Evolutionary conservation across 2,113 vertebrate species (phyloP).

Genomic region (Cynocephalus volans): DNA sequence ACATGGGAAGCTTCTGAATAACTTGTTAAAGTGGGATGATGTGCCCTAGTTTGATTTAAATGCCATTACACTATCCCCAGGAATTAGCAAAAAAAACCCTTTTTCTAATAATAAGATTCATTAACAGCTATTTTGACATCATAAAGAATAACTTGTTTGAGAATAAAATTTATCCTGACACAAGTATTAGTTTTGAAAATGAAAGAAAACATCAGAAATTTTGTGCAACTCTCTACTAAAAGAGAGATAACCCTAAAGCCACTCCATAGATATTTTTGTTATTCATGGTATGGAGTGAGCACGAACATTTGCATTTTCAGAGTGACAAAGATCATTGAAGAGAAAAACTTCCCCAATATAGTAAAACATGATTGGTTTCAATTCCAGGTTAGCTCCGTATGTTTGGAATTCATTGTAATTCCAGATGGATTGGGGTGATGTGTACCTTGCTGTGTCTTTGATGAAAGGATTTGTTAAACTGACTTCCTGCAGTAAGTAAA

Average conservation of each 20-base stretch:
- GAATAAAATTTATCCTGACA: slow-evolving; percentile 15
- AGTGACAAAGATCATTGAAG: background rate
- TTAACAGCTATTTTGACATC: background rate
- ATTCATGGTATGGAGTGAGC: background rate
- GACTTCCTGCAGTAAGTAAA: background rate
- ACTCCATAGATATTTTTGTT: background rate
- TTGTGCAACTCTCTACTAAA: background rate
- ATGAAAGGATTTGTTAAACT: slow-evolving; percentile 45
- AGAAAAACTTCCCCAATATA: background rate
- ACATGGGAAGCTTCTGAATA: slow-evolving; percentile 50
- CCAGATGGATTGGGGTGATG: background rate
- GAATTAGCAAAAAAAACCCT: background rate
- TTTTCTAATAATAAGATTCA: slow-evolving; percentile 41
- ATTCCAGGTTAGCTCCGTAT: background rate
- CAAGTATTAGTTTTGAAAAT: slow-evolving; percentile 51
- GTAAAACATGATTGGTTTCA: background rate
- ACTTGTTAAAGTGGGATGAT: slow-evolving; percentile 50
- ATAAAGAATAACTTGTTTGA: slow-evolving; percentile 54
- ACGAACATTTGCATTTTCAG: slow-evolving; percentile 42
- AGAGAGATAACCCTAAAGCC: background rate
- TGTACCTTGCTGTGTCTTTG: background rate
- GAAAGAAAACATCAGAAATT: slow-evolving; percentile 51
- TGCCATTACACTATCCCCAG: slow-evolving; percentile 44
- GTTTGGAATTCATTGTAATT: slow-evolving; percentile 43
- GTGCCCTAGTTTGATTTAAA: slow-evolving; percentile 59